These are phyloP conservation scores for Drosophila yakuba DNA, from an alignment of 1,140 invertebrate species.

Conservation along the genomic window DNA sequence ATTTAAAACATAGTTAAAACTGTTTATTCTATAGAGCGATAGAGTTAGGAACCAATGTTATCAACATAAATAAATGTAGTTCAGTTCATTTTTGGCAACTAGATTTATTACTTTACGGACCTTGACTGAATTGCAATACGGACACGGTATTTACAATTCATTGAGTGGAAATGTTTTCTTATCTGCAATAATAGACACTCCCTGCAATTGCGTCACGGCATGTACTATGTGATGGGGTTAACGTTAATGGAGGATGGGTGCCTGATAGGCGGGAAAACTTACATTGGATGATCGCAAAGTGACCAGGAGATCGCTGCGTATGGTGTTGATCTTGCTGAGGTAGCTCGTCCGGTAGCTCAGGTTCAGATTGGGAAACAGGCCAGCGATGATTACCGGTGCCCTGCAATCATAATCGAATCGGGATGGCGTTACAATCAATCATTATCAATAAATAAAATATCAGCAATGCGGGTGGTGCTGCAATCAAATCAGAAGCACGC, in stretches of 20 bases:
- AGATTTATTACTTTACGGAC: not conserved
- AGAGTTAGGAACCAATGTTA: too few species aligned
- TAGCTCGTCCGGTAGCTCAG: slow-evolving; percentile 73
- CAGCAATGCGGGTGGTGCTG: slow-evolving; percentile 15
- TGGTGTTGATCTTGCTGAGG: slow-evolving; percentile 74
- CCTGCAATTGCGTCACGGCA: slow-evolving; percentile 19
- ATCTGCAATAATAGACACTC: slow-evolving; percentile 29
- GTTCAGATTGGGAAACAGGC: slow-evolving; percentile 80
- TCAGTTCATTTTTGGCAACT: too few species aligned
- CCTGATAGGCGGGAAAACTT: slow-evolving; percentile 59
- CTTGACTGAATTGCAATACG: slow-evolving; percentile 2
- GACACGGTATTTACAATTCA: slow-evolving; percentile 26
- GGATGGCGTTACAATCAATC: slow-evolving; percentile 16
- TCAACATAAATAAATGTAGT: too few species aligned
- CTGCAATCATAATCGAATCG: slow-evolving; percentile 60
- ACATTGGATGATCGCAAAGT: slow-evolving; percentile 73
- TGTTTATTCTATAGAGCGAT: too few species aligned
- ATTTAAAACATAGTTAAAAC: too few species aligned
- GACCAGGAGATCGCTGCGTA: slow-evolving; percentile 72
- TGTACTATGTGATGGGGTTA: slow-evolving; percentile 31
- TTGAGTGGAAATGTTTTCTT: slow-evolving; percentile 56
- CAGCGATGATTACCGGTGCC: slow-evolving; percentile 72
- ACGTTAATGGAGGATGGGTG: slow-evolving; percentile 40
- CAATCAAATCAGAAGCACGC: slow-evolving; percentile 48
- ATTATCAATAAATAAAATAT: slow-evolving; percentile 13